Evolutionary conservation across 1,140 invertebrate species (phyloP), one percentile per base, ranked within the genome.

Genomic region (Plodia interpunctella): DNA sequence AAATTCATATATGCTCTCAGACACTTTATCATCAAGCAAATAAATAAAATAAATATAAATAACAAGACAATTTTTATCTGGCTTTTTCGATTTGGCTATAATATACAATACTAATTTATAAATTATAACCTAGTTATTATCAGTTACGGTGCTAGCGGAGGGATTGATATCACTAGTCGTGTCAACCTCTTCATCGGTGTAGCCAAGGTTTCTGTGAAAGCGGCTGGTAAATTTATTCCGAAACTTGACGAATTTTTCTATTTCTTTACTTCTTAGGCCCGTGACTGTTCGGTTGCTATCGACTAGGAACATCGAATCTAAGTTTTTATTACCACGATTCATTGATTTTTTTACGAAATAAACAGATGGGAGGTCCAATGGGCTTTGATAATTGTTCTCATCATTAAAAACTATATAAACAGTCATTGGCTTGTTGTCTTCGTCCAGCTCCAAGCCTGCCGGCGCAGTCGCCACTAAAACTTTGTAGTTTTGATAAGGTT

Each of bases 271-370:
- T 54, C 76, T 82, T 3, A 85, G 49, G 2, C 78, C 76, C 0
- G 84, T 85, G 0, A 83, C 78, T 0, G 76, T 87, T 30, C 84
- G 61, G 44, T 87, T 87, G 56, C 60, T 82, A 44, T 87, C 74
- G 10, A 87, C 57, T 20, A 87, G 62, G 8, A 83, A 54, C 53
- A 87, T 64, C 0, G 78, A 76, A 18, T 78, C 77, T 5, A 64
- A 32, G 17, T 56, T 62, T 35, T 63, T 75, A 30, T 68, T 67
- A 9, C 59, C 25, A 0, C 61, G 25, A 66, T 66, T 5, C 32
- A 32, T 51, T 2, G 13, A 11, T 44, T 72, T 74, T 9, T 63
- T 80, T 0, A 85, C 73, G 55, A 87, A 87, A 63, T 81, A 87
- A 30, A 87, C 64, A 28, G 52, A 44, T 11, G 84, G 82, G 57